Base-by-base conservation (phyloP, 1,140 invertebrate species). In the Drosophila subobscura region DNA sequence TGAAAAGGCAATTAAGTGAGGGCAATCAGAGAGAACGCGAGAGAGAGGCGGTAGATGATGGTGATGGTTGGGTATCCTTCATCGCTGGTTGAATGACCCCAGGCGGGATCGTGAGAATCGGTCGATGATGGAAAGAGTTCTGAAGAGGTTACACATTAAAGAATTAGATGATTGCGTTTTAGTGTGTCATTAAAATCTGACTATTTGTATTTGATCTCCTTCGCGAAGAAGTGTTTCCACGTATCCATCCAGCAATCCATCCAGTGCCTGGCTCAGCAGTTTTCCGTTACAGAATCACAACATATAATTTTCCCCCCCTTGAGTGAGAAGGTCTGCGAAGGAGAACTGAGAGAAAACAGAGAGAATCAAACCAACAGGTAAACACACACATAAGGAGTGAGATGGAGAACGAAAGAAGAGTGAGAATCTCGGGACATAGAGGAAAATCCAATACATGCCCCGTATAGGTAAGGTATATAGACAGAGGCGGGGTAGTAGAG, bases 271-370 rank as follows among this genome's bases (percentile, higher is more conserved):
- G 54, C 72, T 72, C 70, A 65, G 61, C 78, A 74, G 59, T 88
- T 86, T 86, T 86, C 83, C 83, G 83, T 86, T 86, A 79, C 75
- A 77, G 85, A 70, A 86, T 88, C 83, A 86, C 78, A 86, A 86
- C 83, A 86, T 88, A 75, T 86, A 88, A 86, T 86, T 86, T 86
- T 52, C 74, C 67, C 42, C 42, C 16, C 47, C 50, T 47, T n/a
- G 25, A 25, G 22, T 4, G 45, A 42, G 60, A 45, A n/a, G 33
- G 33, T 12, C 29, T 33, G 29, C 1, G 29, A 10, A 33, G 29
- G 29, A 33, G 29, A 33, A 33, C 25, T 37, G 33, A 60, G 40
- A 47, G 42, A 8, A 33, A 59, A 45, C 25, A 65, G 20, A 40
- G 45, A 22, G 45, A 42, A 23, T 20, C 25, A 29, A 46, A n/a